Percentiles rank a stretch among this genome's conserved stretches.
These are phyloP conservation scores for Sebastes fasciatus DNA, from an alignment of 2,113 vertebrate species.

Conservation along the genomic window DNA sequence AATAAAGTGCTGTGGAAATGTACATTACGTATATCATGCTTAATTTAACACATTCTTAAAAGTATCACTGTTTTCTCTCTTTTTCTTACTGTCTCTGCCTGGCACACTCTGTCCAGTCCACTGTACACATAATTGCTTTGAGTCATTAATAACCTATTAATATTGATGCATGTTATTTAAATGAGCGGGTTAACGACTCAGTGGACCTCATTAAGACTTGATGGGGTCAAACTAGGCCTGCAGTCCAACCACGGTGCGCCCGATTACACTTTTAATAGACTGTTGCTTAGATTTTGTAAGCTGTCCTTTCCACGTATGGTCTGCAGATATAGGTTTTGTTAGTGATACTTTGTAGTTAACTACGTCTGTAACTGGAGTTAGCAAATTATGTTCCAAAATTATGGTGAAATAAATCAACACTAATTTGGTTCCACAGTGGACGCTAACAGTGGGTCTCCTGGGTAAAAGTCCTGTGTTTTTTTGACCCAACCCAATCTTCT, in stretches of 20 bases:
- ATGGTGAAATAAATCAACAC: no score
- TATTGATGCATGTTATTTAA: constrained; percentile 80
- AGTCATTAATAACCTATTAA: constrained; percentile 78
- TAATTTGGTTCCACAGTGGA: no score
- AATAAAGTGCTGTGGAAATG: background rate
- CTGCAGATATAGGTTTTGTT: constrained; percentile 42
- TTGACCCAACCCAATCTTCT: no score
- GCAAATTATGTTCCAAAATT: no score
- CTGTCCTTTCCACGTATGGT: constrained; percentile 7
- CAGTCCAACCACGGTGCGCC: constrained; percentile 55
- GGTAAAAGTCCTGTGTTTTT: no score
- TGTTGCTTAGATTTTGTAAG: constrained; percentile 64
- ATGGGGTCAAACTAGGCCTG: constrained; percentile 72
- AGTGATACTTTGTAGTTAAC: constrained; percentile 14
- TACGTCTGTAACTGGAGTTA: no score
- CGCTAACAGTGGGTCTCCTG: no score
- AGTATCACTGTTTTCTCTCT: background rate
- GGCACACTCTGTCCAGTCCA: constrained; percentile 30
- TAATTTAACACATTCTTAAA: background rate
- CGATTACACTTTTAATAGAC: constrained; percentile 75
- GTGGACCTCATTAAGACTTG: constrained; percentile 75
- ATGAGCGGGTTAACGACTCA: constrained; percentile 68
- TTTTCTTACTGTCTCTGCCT: constrained; percentile 1
- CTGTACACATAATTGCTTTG: constrained; percentile 64
- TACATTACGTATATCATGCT: background rate